Base-by-base conservation (phyloP, 1,140 invertebrate species). In the Philaenus spumarius region DNA sequence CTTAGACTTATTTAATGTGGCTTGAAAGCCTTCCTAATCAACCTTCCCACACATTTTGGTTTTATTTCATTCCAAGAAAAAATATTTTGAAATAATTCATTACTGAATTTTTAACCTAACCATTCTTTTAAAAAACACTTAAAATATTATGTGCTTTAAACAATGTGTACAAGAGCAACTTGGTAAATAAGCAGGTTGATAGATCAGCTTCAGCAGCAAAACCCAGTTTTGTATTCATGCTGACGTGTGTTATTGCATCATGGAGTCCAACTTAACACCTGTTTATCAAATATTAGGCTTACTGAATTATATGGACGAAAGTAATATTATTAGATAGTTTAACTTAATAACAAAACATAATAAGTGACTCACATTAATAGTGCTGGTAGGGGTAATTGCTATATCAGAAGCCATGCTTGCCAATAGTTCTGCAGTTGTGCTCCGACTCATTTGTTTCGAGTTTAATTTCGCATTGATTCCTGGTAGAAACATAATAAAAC, bases 161-260 rank as follows among this genome's bases (percentile, higher is more conserved):
- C n/a, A n/a, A n/a, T n/a, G n/a, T n/a, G n/a, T n/a, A n/a, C n/a
- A n/a, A n/a, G n/a, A n/a, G n/a, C n/a, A n/a, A n/a, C n/a, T n/a
- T n/a, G n/a, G n/a, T 3, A 30, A 30, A 30, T 4, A 30, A 30
- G 26, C 9, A 30, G 26, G 9, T 4, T 30, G 26, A 30, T 30
- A 30, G 26, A 9, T 30, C 26, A 30, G 26, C 26, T 30, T 30
- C 26, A 42, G 14, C 12, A 19, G 39, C 39, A 15, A 42, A 42
- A 19, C 14, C 2, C 14, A 19, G 14, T 42, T n/a, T 7, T 7
- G 3, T 15, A 22, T 6, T 39, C 20, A 17, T 53, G 50, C 50
- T 53, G 50, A 53, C 50, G 50, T 53, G 50, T 53, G 48, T 51
- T 53, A 53, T 46, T 46, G 23, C 50, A 26, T 53, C 50, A 53